Conservation (phyloP, 2,113 vertebrate genomes). For the Orycteropus afer region DNA sequence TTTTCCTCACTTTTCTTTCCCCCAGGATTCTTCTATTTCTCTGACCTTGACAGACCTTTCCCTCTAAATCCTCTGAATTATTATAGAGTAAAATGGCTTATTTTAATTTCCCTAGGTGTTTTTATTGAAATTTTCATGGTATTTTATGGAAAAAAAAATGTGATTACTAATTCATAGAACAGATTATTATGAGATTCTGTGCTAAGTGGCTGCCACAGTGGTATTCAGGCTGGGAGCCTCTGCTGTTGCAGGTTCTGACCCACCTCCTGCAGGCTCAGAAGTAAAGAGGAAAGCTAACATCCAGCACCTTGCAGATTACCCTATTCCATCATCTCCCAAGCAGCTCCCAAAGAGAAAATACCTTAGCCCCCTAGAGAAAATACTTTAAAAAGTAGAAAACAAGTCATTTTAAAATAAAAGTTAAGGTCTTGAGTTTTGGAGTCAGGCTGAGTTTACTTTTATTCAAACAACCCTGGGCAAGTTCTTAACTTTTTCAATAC, state of each 20-base stretch:
- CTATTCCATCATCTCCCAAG: neutral
- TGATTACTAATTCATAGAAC: slow-evolving; percentile 75
- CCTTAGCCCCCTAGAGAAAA: neutral
- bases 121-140: slow-evolving; percentile 70
- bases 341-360: slow-evolving; percentile 4
- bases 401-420: neutral
- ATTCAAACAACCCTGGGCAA: neutral
- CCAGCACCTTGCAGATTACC: neutral
- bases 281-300: neutral
- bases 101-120: slow-evolving; percentile 74
- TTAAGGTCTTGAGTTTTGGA: slow-evolving; percentile 1
- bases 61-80: slow-evolving; percentile 66
- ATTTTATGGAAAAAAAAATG: slow-evolving; percentile 76
- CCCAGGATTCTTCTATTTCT: slow-evolving; percentile 51
- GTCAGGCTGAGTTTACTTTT: neutral
- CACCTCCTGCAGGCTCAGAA: neutral
- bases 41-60: slow-evolving; percentile 60
- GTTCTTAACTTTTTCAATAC: neutral
- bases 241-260: neutral
- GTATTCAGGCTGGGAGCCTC: neutral
- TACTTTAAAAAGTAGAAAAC: slow-evolving; percentile 1
- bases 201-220: slow-evolving; percentile 52
- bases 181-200: slow-evolving; percentile 55
- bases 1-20: neutral
- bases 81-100: slow-evolving; percentile 63